Percentiles rank a stretch among this genome's conserved stretches.
Evolutionary conservation across 2,113 vertebrate species (phyloP).

Genomic region (Anguilla japonica): DNA sequence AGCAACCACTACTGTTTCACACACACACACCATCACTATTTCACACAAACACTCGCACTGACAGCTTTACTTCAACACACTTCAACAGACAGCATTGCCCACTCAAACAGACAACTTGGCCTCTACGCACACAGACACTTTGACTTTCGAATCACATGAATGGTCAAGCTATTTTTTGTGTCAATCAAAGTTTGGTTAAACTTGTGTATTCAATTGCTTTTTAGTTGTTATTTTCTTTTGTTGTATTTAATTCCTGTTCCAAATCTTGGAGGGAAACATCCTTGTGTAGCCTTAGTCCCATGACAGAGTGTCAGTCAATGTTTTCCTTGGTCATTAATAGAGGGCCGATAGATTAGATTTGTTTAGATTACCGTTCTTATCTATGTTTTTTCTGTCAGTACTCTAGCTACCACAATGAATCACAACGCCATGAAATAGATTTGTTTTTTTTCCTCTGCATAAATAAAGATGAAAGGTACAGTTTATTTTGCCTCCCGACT

Average conservation of each 20-base stretch:
- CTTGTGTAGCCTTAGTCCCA: not conserved
- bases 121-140: no score
- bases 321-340: not conserved
- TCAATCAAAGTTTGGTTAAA: not conserved
- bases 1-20: not conserved
- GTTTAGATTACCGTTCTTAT: not conserved
- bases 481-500: slow-evolving; percentile 5
- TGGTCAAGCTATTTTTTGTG: no score
- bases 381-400: not conserved
- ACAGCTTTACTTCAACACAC: no score
- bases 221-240: not conserved
- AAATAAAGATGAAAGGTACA: slow-evolving; percentile 8
- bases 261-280: not conserved
- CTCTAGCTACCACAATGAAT: not conserved
- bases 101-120: no score
- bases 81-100: no score
- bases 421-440: slow-evolving; percentile 9
- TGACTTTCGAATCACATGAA: no score
- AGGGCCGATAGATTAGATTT: not conserved
- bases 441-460: not conserved
- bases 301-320: not conserved
- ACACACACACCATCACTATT: not conserved
- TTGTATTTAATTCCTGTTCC: not conserved
- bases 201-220: not conserved
- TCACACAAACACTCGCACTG: not conserved